Base-by-base conservation (phyloP, 2,113 vertebrate genomes). In the Falcunculus frontatus region DNA sequence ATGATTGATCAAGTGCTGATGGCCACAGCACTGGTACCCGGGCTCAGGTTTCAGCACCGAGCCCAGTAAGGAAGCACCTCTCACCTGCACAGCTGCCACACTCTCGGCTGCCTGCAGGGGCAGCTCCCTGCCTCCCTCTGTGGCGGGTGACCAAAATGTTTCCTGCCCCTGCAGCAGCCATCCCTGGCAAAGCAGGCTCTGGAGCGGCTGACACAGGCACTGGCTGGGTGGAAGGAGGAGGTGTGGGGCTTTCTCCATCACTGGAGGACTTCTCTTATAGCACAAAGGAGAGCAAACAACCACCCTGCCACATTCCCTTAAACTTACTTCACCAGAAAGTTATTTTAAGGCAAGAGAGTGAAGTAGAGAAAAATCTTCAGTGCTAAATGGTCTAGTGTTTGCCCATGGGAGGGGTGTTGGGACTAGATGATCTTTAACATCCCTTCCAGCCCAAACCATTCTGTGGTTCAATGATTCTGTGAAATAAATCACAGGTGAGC, bases 21-120 rank as follows among this genome's bases (percentile, higher is more conserved):
- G 20, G 89, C 90, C 7, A 9, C 49, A 7, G 64, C 10, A 10
- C 84, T 95, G 83, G 70, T 55, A 96, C 78, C 35, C 0, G 4
- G 67, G 90, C 82, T 94, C 96, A 91, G 93, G 93, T 97, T 96
- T 93, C 92, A 19, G 86, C 79, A 15, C 39, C 68, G 90, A 90
- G 64, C 25, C 75, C 16, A 25, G 52, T 69, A 29, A 91, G 2
- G 68, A 70, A 93, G 89, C 50, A 50, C 69, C 83, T 85, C 90
- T 90, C 76, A 44, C 95, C 74, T 89, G 84, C 94, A 70, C 76
- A 85, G 79, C 89, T 94, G 95, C 87, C 19, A 19, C 67, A 74
- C 13, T 0, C 39, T 3, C 42, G 56, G 74, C 93, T 83, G 74
- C 75, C 79, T 44, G 39, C 72, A 56, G 2, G 1, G 55, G 50